Base-by-base conservation (phyloP, 2,888 invertebrate species). In the Heliconius cydno region DNA sequence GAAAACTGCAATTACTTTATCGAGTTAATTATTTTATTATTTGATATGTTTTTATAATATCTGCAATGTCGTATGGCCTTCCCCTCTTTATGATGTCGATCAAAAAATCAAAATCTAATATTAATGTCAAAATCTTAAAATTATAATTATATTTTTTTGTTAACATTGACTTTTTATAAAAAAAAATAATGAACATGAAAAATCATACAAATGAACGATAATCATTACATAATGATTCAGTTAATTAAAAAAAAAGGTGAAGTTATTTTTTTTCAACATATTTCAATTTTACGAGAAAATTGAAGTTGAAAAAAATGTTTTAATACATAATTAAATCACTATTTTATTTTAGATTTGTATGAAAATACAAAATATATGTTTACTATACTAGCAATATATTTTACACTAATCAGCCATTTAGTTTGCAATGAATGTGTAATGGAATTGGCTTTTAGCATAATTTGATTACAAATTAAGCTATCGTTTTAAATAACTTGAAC, bases 41-140 rank as follows among this genome's bases (percentile, higher is more conserved):
- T 65, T 15, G 25, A 65, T 25, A 65, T 28, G 28, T 65, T 65
- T 65, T 65, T 34, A 34, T 34, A 67, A 22, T 52, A 52, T 57
- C 22, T 28, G 25, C 46, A 71, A 34, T 28, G 15, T 71, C 52
- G n/a, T 57, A 72, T 30, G 28, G 52, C 28, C 38, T 19, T 46
- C 41, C 13, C 19, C 74, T 79, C 73, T 78, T 60, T 79, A 81
- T 46, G 73, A 6, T 46, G 22, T 76, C 34, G 19, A 41, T 70
- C 12, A 46, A 15, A 41, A 41, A 70, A 70, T 28, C 70, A 70
- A 70, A 25, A 70, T 41, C 30, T n/a, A 30, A 60, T 25, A 73
- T 60, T 60, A 73, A 38, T 34, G 60, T 73, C 73, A 60, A 73
- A 9, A 73, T n/a, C n/a, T 9, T 73, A 73, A 73, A 73, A 73